phyloP scores from a whole-genome alignment of 2,113 vertebrate species.

The Dinomys branickii region DNA sequence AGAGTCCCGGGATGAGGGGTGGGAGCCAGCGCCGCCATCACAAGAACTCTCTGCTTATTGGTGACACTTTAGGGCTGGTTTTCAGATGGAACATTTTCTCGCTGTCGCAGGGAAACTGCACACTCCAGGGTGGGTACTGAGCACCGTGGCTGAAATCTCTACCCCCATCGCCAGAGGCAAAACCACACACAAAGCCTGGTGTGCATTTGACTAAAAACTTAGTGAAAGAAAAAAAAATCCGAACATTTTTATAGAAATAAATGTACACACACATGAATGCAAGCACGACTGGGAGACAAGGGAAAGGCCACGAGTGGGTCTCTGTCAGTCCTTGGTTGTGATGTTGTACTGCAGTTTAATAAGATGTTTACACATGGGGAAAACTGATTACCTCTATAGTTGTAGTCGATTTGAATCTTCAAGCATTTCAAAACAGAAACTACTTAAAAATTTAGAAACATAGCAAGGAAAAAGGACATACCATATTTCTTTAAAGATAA shows the following conservation, averaged over 20 bases:
- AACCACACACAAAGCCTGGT: conserved; percentile 28
- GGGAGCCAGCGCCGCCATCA: too few relatives aligned
- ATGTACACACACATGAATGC: not conserved
- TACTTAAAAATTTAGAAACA: not conserved
- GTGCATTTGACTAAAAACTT: conserved; percentile 52
- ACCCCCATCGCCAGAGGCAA: not conserved
- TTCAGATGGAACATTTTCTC: conserved; percentile 26
- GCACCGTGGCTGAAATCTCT: conserved; percentile 32
- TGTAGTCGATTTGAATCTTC: not conserved
- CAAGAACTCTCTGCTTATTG: not conserved
- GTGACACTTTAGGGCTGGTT: not conserved
- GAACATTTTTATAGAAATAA: not conserved
- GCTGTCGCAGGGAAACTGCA: conserved; percentile 44
- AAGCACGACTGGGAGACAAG: not conserved
- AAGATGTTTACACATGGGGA: not conserved
- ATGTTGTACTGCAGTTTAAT: not conserved
- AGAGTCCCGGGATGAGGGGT: not conserved
- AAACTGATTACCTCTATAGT: not conserved
- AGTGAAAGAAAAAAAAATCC: not conserved
- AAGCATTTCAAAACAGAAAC: conserved; percentile 34
- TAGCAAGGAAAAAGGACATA: not conserved
- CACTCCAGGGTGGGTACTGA: conserved; percentile 4
- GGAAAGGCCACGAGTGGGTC: not conserved
- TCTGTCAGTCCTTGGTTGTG: not conserved
- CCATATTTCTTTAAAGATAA: not conserved